Percentiles rank a stretch among this genome's conserved stretches.
Conservation (phyloP, 2,113 vertebrate genomes). For the Alethe diademata region DNA sequence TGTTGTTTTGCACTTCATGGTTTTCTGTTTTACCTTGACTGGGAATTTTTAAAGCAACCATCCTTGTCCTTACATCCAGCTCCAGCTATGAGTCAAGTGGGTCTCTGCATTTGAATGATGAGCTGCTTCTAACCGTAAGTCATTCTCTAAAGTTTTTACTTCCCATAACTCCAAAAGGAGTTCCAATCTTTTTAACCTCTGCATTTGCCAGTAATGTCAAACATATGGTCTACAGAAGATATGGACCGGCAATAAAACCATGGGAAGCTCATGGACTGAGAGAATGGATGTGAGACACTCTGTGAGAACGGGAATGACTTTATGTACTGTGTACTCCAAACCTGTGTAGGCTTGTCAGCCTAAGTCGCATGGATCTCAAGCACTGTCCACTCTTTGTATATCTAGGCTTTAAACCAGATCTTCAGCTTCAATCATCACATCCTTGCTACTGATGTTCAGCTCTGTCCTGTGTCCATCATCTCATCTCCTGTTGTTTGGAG, state of each 20-base stretch:
- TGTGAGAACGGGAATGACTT: neutral
- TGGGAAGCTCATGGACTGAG: neutral
- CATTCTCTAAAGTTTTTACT: neutral
- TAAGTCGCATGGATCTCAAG: neutral
- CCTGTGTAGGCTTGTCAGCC: neutral
- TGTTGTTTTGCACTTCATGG: neutral
- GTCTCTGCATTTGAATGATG: neutral
- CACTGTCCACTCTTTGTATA: neutral
- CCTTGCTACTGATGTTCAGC: neutral
- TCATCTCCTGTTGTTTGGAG: neutral
- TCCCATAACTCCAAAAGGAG: neutral
- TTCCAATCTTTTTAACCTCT: constrained; percentile 19
- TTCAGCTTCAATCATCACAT: neutral
- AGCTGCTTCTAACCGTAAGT: neutral
- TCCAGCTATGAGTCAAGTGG: neutral
- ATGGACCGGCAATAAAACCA: neutral
- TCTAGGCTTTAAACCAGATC: neutral
- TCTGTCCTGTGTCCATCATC: neutral
- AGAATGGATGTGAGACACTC: neutral
- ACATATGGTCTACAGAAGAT: neutral
- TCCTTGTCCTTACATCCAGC: neutral
- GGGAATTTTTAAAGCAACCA: neutral
- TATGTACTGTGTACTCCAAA: neutral
- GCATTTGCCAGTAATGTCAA: neutral
- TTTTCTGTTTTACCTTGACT: neutral